These are phyloP conservation scores for Agrotis segetum DNA, from an alignment of 2,888 invertebrate genomes.

Conservation along the genomic window DNA sequence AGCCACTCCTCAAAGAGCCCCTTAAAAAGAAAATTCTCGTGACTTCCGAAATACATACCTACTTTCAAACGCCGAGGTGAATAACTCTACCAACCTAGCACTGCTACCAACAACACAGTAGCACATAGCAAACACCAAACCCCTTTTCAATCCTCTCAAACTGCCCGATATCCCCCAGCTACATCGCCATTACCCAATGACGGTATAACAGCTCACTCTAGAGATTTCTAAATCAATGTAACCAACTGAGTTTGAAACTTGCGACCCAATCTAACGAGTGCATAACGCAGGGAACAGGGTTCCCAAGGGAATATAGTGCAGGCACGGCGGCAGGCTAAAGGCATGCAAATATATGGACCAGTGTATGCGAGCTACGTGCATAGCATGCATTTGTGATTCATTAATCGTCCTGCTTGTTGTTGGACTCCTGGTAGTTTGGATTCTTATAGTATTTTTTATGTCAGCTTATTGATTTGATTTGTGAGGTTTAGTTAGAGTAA, in stretches of 20 bases:
- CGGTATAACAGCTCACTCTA: constrained; percentile 13
- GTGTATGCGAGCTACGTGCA: constrained; percentile 46
- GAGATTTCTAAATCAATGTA: constrained; percentile 41
- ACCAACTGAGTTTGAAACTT: constrained; percentile 23
- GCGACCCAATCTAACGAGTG: constrained; percentile 24
- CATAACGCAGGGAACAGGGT: constrained; percentile 24
- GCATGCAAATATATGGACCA: constrained; percentile 54
- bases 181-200: constrained; percentile 15
- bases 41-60: too few species aligned
- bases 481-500: too few species aligned
- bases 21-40: too few species aligned
- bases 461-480: too few species aligned
- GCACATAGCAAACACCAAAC: neutral
- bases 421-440: constrained; percentile 21
- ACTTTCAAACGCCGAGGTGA: neutral
- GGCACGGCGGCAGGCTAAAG: constrained; percentile 36
- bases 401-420: constrained; percentile 40
- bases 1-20: too few species aligned
- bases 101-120: too few species aligned
- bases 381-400: constrained; percentile 52
- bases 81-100: neutral
- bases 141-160: constrained; percentile 2
- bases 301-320: constrained; percentile 47
- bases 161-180: neutral
- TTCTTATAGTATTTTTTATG: constrained; percentile 16